Percentiles rank a stretch among this genome's conserved stretches.
Conservation (phyloP, 2,797 vertebrate genomes). For the Acipenser ruthenus region DNA sequence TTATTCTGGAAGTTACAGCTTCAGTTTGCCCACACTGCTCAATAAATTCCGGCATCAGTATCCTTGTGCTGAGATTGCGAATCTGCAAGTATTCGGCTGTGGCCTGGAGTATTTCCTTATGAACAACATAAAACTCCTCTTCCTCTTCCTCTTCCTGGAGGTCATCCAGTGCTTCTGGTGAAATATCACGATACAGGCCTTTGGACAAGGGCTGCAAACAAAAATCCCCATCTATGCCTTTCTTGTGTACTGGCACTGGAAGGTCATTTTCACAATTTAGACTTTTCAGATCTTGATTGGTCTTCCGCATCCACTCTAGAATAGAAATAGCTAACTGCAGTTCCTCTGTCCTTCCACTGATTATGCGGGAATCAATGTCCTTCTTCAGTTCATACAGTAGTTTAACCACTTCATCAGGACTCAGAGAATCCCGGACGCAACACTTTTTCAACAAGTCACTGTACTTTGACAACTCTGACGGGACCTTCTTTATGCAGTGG, state of each 20-base stretch:
- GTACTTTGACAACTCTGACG: conserved; percentile 31
- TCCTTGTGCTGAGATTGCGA: conserved; percentile 26
- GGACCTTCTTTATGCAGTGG: conserved; percentile 29
- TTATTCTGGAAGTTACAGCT: conserved; percentile 39
- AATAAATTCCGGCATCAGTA: conserved; percentile 32
- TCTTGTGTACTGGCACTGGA: conserved; percentile 30
- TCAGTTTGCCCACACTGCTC: conserved; percentile 33
- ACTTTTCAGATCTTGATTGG: conserved; percentile 9
- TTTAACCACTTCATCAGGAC: conserved; percentile 14
- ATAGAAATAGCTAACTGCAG: conserved; percentile 28
- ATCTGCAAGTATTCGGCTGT: conserved; percentile 34
- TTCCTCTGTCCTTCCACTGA: conserved; percentile 22
- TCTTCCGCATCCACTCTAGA: conserved; percentile 32
- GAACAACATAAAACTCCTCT: conserved; percentile 32
- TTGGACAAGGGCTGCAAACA: conserved; percentile 28
- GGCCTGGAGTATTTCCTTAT: conserved; percentile 33
- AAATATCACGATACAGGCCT: conserved; percentile 36
- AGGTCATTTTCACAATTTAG: conserved; percentile 16
- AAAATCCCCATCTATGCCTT: conserved; percentile 25
- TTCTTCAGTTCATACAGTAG: conserved; percentile 26
- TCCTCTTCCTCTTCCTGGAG: conserved; percentile 26
- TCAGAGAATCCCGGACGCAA: conserved; percentile 9
- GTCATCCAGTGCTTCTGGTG: conserved; percentile 18
- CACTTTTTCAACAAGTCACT: conserved; percentile 35
- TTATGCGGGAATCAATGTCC: conserved; percentile 17